Base-by-base conservation (phyloP, 2,888 invertebrate species). In the Meghimatium bilineatum region DNA sequence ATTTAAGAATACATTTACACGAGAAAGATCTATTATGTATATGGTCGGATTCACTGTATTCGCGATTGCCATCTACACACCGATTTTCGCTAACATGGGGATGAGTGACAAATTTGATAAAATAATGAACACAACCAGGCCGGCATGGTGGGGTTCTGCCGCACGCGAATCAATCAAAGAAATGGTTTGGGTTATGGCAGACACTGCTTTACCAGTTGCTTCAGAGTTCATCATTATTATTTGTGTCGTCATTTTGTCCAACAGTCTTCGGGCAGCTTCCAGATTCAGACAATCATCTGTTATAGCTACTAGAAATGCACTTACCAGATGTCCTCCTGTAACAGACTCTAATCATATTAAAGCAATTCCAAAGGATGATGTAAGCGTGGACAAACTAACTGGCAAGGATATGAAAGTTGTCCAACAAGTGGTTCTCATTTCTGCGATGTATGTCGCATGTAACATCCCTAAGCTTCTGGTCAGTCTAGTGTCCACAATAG, bases 1-100 rank as follows among this genome's bases (percentile, higher is more conserved):
- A 32, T 82, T 82, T 60, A 82, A 82, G 32, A 26, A 49, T 26
- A 26, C 32, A 6, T 82, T 82, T 63, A 76, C 20, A 1, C 34
- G 20, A 49, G 0, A 29, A 17, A 74, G 32, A 75, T 26, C 75
- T 23, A 20, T 63, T 14, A 12, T 49, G 3, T 23, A 29, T 38
- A n/a, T 82, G 56, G n/a, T 32, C 60, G 29, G 12, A 29, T 32
- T 76, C 6, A 6, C 44, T 29, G 17, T 63, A 23, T 75, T 76
- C 26, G 1, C 82, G 2, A n/a, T 75, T 26, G 26, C 66, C 8
- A 63, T n/a, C 17, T 75, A 67, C 49, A 36, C 44, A 26, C 82
- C 75, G 8, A 26, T 75, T 38, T 32, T 82, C 8, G 32, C 67
- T 3, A 66, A 60, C 3, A 66, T 75, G 60, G 32, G 52, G 3